Conservation (phyloP, 2,888 invertebrate species). For the Pristionchus japonicus region DNA sequence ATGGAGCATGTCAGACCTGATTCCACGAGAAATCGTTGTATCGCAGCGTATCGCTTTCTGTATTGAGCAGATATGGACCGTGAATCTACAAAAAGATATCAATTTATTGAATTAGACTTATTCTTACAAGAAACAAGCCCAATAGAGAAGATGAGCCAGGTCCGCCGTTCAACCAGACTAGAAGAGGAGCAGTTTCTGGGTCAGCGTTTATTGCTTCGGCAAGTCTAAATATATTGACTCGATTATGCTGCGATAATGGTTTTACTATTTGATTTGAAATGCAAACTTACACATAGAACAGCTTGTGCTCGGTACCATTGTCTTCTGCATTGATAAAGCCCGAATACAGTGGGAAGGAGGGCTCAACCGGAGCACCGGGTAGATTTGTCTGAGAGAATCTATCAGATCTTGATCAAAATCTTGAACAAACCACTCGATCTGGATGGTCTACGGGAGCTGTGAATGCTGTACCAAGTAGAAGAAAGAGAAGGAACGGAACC, state of each 20-base stretch:
- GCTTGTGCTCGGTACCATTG: neutral
- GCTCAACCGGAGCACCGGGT: neutral
- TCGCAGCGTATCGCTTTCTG: neutral
- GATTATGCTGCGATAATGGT: neutral
- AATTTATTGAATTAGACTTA: neutral
- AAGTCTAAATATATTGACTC: neutral
- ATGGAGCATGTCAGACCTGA: neutral
- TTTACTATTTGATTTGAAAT: neutral
- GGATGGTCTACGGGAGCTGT: neutral
- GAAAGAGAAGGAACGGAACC: neutral
- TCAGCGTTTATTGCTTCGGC: neutral
- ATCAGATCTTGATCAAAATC: too few species aligned
- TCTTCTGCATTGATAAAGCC: neutral
- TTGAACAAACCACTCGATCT: neutral
- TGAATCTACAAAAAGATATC: neutral
- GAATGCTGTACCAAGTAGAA: neutral
- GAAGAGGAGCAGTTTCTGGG: neutral
- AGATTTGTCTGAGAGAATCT: neutral
- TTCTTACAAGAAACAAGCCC: neutral
- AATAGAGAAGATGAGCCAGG: neutral
- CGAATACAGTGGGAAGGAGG: neutral
- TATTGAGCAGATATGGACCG: neutral
- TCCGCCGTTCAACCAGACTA: neutral
- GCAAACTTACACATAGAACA: neutral
- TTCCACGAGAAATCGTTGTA: neutral